Base-by-base conservation (phyloP, 2,797 vertebrate species). In the Numenius phaeopus region DNA sequence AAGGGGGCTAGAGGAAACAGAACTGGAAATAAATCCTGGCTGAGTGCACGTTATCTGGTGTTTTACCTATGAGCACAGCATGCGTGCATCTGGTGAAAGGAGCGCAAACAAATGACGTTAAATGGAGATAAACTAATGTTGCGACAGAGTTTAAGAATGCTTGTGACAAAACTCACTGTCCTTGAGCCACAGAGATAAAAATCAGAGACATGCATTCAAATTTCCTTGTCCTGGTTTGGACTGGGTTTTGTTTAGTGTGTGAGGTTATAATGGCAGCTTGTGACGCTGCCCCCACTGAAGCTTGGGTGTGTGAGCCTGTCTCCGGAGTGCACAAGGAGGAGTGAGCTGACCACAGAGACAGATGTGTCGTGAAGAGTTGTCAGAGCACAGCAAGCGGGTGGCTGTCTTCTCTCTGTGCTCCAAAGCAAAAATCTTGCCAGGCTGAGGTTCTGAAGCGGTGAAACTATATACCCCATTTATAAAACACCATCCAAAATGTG, bases 281-380 rank as follows among this genome's bases (percentile, higher is more conserved):
- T 72, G 50, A 12, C 6, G 3, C 19, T 81, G 46, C 37, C 20
- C 24, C 15, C 11, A 32, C n/a, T 52, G 58, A 39, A 75, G 47
- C 50, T 16, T 16, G 23, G 23, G 27, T 27, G 17, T 8, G 20
- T 46, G 37, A 66, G 27, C 37, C 66, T 32, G 27, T 29, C 57
- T 24, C n/a, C 21, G 9, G 30, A 22, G 15, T 1, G 16, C 16
- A 18, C 20, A 16, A 26, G 39, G 29, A 79, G 40, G 13, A 59
- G 17, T 4, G 19, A 32, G 42, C 54, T 65, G 40, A 17, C 39
- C 9, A 6, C 0, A 1, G n/a, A 30, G 26, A 29, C 1, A 5
- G 37, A 11, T 11, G 1, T 3, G 6, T 52, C 47, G 26, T 23
- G 39, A 89, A 42, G 10, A 30, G 52, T 23, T 70, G 22, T 62